These are phyloP conservation scores for Melanargia galathea DNA, from an alignment of 2,888 invertebrate genomes.

Conservation along the genomic window DNA sequence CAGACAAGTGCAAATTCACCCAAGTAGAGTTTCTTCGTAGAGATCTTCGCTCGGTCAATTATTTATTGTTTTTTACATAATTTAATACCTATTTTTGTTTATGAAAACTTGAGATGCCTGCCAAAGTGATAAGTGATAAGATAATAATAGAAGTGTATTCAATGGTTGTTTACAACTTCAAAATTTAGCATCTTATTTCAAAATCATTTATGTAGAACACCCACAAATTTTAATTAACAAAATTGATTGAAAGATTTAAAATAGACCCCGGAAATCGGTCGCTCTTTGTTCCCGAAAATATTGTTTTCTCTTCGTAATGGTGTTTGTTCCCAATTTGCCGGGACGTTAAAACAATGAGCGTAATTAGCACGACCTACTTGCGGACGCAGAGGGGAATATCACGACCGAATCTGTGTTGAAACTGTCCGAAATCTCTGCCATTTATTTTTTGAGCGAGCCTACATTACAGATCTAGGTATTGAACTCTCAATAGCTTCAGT, in stretches of 20 bases:
- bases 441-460: neutral
- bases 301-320: conserved; percentile 17
- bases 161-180: neutral
- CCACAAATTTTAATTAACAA: conserved; percentile 15
- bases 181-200: neutral
- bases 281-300: conserved; percentile 16
- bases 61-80: too few species aligned
- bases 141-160: neutral
- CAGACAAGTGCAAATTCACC: too few species aligned
- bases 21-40: too few species aligned
- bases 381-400: neutral
- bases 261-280: conserved; percentile 10
- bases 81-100: too few species aligned
- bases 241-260: conserved; percentile 20
- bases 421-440: neutral
- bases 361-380: conserved; percentile 17
- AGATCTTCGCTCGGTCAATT: too few species aligned
- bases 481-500: too few species aligned
- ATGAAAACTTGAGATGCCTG: too few species aligned
- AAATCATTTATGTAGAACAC: neutral
- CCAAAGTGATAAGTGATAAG: too few species aligned
- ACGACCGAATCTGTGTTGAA: neutral
- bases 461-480: too few species aligned
- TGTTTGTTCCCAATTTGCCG: conserved; percentile 25
- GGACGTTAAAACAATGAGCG: conserved; percentile 17